phyloP scores from a whole-genome alignment of 2,113 vertebrate species.

The Orcinus orca region DNA sequence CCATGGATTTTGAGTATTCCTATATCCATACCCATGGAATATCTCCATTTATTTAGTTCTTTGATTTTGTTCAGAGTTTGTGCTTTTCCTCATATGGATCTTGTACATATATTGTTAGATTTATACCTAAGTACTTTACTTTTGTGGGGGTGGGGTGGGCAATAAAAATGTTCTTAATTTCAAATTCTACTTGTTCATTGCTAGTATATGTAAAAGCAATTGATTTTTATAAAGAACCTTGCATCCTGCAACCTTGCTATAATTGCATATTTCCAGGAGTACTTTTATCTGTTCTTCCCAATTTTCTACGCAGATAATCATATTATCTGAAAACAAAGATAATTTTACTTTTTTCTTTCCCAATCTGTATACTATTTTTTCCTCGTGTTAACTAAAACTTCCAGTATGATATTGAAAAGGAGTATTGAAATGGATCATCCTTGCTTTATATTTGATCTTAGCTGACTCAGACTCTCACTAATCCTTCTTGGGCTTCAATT shows the following conservation, averaged over 20 bases:
- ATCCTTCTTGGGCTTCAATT: neutral
- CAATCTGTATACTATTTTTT: neutral
- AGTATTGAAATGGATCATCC: neutral
- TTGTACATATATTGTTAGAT: neutral
- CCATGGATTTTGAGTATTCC: too few relatives aligned
- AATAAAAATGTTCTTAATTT: neutral
- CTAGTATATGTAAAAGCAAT: neutral
- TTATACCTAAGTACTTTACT: neutral
- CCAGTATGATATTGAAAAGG: neutral
- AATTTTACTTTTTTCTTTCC: neutral
- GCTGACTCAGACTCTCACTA: neutral
- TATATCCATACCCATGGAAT: neutral
- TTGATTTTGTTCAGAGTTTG: neutral
- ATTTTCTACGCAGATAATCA: neutral
- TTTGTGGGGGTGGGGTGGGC: fast-evolving
- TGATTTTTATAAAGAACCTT: neutral
- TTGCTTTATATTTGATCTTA: neutral
- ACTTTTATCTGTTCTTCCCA: neutral
- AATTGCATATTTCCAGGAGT: neutral
- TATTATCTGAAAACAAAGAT: neutral
- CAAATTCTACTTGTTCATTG: neutral
- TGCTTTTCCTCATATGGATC: neutral
- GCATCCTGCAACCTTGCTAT: neutral
- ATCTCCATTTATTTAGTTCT: neutral
- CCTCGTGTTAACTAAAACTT: neutral